Percentiles rank a stretch among this genome's conserved stretches.
Evolutionary conservation across 2,888 invertebrate genomes (phyloP).

Genomic region (Synergus japonicus): DNA sequence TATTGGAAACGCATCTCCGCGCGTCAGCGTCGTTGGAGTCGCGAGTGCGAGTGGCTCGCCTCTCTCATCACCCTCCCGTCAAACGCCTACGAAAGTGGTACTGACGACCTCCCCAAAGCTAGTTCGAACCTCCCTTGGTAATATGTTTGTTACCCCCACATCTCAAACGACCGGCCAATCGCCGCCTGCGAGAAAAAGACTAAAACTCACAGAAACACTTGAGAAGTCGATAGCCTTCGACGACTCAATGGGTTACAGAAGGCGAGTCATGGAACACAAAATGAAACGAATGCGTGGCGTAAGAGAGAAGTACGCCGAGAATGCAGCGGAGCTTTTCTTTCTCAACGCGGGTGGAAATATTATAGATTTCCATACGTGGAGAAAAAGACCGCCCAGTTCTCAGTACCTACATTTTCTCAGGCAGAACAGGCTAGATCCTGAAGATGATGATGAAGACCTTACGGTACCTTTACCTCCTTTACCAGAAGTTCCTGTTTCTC

Average conservation of each 20-base stretch:
- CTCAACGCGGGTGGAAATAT: slow-evolving; percentile 92
- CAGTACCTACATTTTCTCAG: slow-evolving; percentile 87
- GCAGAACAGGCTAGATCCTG: slow-evolving; percentile 84
- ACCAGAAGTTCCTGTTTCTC: slow-evolving; percentile 39
- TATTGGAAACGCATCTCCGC: slow-evolving; percentile 71
- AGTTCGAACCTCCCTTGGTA: slow-evolving; percentile 71
- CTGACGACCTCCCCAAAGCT: slow-evolving; percentile 74
- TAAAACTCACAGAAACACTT: slow-evolving; percentile 74
- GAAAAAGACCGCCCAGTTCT: slow-evolving; percentile 87
- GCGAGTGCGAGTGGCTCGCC: slow-evolving; percentile 68
- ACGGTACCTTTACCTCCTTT: slow-evolving; percentile 64
- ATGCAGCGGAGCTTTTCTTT: slow-evolving; percentile 91
- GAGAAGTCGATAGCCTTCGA: slow-evolving; percentile 70
- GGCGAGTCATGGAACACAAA: slow-evolving; percentile 85
- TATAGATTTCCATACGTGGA: slow-evolving; percentile 92
- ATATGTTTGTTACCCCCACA: slow-evolving; percentile 75
- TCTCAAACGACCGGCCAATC: slow-evolving; percentile 66
- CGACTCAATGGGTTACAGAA: slow-evolving; percentile 79
- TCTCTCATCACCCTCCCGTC: slow-evolving; percentile 69
- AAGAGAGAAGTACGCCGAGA: slow-evolving; percentile 87
- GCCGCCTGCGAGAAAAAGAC: slow-evolving; percentile 78
- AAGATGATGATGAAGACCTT: slow-evolving; percentile 79
- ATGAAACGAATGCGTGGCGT: slow-evolving; percentile 84
- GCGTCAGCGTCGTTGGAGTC: slow-evolving; percentile 69
- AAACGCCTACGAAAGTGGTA: slow-evolving; percentile 72